Conservation (phyloP, 2,113 vertebrate species). For the Emydocephalus ijimae region DNA sequence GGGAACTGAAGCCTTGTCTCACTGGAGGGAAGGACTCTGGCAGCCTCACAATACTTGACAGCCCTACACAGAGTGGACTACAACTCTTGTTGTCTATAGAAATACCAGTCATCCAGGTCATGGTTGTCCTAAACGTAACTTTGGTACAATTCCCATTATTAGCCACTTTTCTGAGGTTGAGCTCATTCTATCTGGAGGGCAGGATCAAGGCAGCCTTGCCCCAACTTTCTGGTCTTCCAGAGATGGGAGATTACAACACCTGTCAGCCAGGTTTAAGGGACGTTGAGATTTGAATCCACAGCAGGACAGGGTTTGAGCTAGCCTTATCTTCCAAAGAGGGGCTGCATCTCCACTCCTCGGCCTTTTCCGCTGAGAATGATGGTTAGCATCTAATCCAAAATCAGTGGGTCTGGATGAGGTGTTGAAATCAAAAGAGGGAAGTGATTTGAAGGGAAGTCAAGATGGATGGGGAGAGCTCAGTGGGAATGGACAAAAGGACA, state of each 20-base stretch:
- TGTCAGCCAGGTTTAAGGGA: neutral
- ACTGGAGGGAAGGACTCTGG: neutral
- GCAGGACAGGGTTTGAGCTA: neutral
- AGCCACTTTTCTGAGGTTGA: neutral
- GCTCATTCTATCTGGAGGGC: neutral
- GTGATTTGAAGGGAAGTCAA: neutral
- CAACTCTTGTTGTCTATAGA: neutral
- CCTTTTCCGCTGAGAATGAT: neutral
- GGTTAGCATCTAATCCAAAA: neutral
- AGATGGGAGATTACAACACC: neutral
- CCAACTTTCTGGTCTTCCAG: neutral
- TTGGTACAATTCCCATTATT: neutral
- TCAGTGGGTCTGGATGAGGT: neutral
- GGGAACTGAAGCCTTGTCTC: neutral
- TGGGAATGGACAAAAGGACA: neutral
- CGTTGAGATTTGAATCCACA: neutral
- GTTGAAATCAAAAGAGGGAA: neutral
- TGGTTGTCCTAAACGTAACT: neutral
- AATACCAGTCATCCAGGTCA: neutral
- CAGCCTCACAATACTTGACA: neutral
- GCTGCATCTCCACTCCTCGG: neutral
- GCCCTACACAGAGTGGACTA: neutral
- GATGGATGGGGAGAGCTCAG: neutral
- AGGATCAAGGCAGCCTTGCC: neutral
- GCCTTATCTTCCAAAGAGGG: neutral